Conservation (phyloP, 1,140 invertebrate genomes). For the Drosophila kohkoa region DNA sequence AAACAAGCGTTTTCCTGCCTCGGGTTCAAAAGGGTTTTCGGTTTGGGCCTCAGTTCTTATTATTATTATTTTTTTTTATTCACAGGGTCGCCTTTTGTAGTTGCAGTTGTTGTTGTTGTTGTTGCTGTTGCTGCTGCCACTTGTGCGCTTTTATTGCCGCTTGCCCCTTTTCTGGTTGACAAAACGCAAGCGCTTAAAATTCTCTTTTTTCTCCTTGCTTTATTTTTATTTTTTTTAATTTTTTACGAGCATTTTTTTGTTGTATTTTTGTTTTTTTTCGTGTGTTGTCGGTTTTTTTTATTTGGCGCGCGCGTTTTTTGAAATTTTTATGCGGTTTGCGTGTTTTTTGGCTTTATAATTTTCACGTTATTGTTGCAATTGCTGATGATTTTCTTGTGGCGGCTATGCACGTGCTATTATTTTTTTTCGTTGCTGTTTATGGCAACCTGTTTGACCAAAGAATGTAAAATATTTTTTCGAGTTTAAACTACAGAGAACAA, state of each 20-base stretch:
- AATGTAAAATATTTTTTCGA: slow-evolving; percentile 48
- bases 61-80: slow-evolving; percentile 25
- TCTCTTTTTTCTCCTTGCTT: slow-evolving; percentile 32
- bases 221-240: slow-evolving; percentile 23
- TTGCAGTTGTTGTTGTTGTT: slow-evolving; percentile 24
- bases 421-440: slow-evolving; percentile 35
- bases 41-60: slow-evolving; percentile 29
- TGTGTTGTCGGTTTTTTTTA: slow-evolving; percentile 20
- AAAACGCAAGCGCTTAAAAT: slow-evolving; percentile 73
- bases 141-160: slow-evolving; percentile 72
- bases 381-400: slow-evolving; percentile 28
- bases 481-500: slow-evolving; percentile 6
- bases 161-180: slow-evolving; percentile 76
- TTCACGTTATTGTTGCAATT: slow-evolving; percentile 22
- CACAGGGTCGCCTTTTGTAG: slow-evolving; percentile 51
- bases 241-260: slow-evolving; percentile 49
- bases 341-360: slow-evolving; percentile 45
- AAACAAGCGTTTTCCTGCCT: slow-evolving; percentile 79
- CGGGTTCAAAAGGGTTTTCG: slow-evolving; percentile 54
- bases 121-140: slow-evolving; percentile 66
- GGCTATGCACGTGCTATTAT: slow-evolving; percentile 44
- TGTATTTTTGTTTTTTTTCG: slow-evolving; percentile 28
- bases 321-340: slow-evolving; percentile 45
- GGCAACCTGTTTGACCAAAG: slow-evolving; percentile 74
- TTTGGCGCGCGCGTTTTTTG: slow-evolving; percentile 58